phyloP scores from a whole-genome alignment of 2,797 vertebrate genomes.

The Sitta carolinensis region DNA sequence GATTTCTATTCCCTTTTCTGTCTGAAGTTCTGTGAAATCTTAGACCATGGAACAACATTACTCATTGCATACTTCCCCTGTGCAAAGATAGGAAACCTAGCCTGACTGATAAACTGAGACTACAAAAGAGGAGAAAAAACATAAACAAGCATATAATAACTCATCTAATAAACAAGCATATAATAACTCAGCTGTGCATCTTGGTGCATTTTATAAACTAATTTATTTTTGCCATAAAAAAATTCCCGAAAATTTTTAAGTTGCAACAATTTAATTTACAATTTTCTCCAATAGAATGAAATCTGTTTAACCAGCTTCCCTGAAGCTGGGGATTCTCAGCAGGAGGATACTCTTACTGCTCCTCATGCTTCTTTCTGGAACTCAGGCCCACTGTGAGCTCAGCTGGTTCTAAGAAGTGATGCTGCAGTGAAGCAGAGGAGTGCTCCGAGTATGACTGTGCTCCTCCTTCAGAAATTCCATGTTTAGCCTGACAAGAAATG shows the following conservation, averaged over 20 bases:
- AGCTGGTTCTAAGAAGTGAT: slow-evolving; percentile 3
- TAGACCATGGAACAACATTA: not conserved
- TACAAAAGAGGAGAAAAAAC: not conserved
- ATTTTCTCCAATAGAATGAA: not conserved
- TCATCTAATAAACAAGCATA: not conserved
- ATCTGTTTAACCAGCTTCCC: not conserved
- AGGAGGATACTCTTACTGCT: not conserved
- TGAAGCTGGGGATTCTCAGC: not conserved
- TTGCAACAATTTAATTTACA: no score
- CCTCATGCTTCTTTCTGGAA: not conserved
- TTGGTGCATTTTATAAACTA: not conserved
- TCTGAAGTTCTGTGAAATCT: not conserved
- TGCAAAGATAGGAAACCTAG: not conserved
- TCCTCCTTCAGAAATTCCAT: slow-evolving; percentile 30
- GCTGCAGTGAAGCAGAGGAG: not conserved
- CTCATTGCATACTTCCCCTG: not conserved
- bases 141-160: not conserved
- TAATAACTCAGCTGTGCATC: not conserved
- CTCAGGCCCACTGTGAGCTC: not conserved
- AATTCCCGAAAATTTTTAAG: fast-evolving
- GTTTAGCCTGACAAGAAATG: not conserved
- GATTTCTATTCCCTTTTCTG: not conserved
- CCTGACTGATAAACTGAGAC: not conserved
- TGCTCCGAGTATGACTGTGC: slow-evolving; percentile 15
- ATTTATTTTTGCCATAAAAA: not conserved